phyloP scores from a whole-genome alignment of 2,797 vertebrate species.

The Silurus lanzhouensis region DNA sequence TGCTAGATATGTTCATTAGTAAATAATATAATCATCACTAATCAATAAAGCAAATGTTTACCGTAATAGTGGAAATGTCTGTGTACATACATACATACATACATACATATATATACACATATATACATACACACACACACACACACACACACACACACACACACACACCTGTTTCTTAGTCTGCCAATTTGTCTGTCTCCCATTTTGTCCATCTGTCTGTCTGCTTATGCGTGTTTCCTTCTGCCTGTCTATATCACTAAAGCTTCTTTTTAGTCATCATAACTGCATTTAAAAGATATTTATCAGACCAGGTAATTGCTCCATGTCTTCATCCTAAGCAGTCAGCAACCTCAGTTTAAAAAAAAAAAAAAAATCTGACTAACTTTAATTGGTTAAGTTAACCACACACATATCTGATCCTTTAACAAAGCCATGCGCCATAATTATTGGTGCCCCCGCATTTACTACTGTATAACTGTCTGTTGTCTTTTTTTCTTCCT shows the following conservation, averaged over 20 bases:
- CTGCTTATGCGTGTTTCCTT: no score
- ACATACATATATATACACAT: no score
- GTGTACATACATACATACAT: background rate
- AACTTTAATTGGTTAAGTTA: no score
- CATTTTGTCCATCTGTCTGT: background rate
- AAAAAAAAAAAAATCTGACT: background rate
- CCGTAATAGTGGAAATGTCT: background rate
- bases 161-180: background rate
- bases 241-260: background rate
- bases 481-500: background rate
- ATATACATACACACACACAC: no score
- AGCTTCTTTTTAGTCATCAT: background rate
- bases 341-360: background rate
- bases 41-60: constrained; percentile 7
- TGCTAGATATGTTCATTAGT: background rate
- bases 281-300: background rate
- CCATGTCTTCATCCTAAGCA: background rate
- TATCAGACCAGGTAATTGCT: background rate
- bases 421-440: background rate
- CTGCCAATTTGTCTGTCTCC: no score
- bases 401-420: no score
- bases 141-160: no score
- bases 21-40: background rate
- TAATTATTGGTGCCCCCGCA: background rate
- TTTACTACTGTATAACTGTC: background rate